phyloP scores from a whole-genome alignment of 2,888 invertebrate species.

The Mythimna lalbum region DNA sequence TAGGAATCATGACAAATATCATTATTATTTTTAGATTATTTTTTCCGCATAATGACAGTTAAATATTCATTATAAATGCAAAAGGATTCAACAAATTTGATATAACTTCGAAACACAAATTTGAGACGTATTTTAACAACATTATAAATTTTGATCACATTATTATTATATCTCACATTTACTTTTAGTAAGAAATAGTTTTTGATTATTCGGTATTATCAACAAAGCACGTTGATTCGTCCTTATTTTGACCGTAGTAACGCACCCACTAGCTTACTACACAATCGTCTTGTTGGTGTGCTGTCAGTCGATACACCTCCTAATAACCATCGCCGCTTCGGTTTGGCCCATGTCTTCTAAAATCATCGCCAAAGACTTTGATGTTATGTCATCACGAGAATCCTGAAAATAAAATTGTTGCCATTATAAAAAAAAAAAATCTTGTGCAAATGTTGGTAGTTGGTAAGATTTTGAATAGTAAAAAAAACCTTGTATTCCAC shows the following conservation, averaged over 20 bases:
- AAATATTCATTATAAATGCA: too few species aligned
- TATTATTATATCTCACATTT: background rate
- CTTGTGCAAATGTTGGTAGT: too few species aligned
- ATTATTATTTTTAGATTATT: background rate
- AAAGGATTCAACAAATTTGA: background rate
- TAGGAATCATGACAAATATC: conserved; percentile 2
- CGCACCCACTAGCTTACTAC: conserved; percentile 12
- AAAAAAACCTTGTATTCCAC: too few species aligned
- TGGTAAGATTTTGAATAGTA: too few species aligned
- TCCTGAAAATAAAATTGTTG: conserved; percentile 70
- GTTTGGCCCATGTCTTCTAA: conserved; percentile 79
- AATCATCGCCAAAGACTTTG: conserved; percentile 75
- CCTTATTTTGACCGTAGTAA: background rate
- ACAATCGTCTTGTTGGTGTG: conserved; percentile 1
- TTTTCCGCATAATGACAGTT: background rate
- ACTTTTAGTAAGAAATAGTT: conserved; percentile 17
- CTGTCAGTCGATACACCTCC: conserved; percentile 65
- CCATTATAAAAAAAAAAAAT: background rate
- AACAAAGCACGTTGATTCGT: background rate
- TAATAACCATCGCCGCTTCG: conserved; percentile 76
- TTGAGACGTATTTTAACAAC: background rate
- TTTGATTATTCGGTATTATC: background rate
- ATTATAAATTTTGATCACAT: conserved; percentile 13
- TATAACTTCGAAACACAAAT: background rate
- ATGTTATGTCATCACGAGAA: conserved; percentile 73